Percentiles rank a stretch among this genome's conserved stretches.
Conservation (phyloP, 2,113 vertebrate species). For the Carassius gibelio region DNA sequence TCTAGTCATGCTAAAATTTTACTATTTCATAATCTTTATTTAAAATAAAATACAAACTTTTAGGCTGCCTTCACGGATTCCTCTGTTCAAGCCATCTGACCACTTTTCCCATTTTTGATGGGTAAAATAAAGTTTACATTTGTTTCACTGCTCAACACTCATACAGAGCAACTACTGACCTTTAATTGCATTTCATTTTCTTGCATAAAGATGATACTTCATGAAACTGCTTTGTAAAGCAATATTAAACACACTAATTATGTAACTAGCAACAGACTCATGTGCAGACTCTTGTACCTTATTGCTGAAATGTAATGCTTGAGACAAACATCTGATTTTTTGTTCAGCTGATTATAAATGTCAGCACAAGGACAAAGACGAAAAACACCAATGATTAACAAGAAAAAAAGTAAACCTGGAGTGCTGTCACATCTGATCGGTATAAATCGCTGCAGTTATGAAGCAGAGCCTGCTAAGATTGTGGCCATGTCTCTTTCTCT, state of each 20-base stretch:
- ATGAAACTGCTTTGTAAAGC: background rate
- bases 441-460: slow-evolving; percentile 26
- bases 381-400: background rate
- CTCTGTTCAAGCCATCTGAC: no score
- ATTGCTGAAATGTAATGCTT: background rate
- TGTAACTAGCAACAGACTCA: no score
- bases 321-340: background rate
- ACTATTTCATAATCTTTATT: background rate
- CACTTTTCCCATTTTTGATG: no score
- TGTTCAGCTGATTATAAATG: background rate
- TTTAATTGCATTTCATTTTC: background rate
- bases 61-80: no score
- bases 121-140: no score
- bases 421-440: background rate
- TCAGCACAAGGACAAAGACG: background rate
- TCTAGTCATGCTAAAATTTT: no score
- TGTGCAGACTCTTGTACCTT: background rate
- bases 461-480: slow-evolving; percentile 34
- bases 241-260: background rate
- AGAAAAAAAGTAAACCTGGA: background rate
- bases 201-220: background rate
- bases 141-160: no score
- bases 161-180: no score
- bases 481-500: slow-evolving; percentile 14
- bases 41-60: background rate